Evolutionary conservation across 2,797 vertebrate genomes (phyloP).

Genomic region (Echeneis naucrates): DNA sequence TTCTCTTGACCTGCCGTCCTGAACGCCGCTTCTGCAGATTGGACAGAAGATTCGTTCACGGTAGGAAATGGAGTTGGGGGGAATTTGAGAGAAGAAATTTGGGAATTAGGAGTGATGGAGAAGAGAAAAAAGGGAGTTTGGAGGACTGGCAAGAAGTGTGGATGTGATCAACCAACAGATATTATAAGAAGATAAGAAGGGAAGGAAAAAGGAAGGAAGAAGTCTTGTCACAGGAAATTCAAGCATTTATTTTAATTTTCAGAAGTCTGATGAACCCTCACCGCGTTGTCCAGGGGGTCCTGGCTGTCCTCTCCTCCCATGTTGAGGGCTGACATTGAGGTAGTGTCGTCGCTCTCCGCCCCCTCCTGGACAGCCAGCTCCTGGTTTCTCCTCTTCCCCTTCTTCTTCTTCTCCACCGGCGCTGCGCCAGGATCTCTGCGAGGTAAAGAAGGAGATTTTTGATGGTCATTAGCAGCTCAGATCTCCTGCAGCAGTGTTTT

Average conservation of each 20-base stretch:
- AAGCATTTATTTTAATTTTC: neutral
- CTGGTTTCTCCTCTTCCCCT: constrained; percentile 96
- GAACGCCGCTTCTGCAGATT: constrained; percentile 91
- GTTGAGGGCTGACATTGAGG: constrained; percentile 85
- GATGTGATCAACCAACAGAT: neutral
- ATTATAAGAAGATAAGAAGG: neutral
- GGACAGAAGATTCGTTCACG: neutral
- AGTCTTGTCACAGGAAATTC: neutral
- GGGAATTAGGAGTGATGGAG: neutral
- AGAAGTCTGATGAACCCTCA: constrained; percentile 68
- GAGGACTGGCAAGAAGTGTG: neutral
- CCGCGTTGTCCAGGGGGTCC: constrained; percentile 91
- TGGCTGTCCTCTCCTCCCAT: constrained; percentile 92
- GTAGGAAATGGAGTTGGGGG: too few species aligned
- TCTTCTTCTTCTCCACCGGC: constrained; percentile 97
- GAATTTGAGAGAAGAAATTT: neutral
- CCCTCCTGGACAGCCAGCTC: constrained; percentile 86
- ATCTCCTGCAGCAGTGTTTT: constrained; percentile 15
- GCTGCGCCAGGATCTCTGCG: constrained; percentile 90
- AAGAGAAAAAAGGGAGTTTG: neutral
- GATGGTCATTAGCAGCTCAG: constrained; percentile 30
- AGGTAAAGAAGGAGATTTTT: neutral
- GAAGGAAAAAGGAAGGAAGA: too few species aligned
- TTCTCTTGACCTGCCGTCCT: constrained; percentile 95
- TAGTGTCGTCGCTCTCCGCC: constrained; percentile 90